Percentiles rank a stretch among this genome's conserved stretches.
These are phyloP conservation scores for Psittacara wagleri DNA, from an alignment of 2,113 vertebrate species.

Conservation along the genomic window DNA sequence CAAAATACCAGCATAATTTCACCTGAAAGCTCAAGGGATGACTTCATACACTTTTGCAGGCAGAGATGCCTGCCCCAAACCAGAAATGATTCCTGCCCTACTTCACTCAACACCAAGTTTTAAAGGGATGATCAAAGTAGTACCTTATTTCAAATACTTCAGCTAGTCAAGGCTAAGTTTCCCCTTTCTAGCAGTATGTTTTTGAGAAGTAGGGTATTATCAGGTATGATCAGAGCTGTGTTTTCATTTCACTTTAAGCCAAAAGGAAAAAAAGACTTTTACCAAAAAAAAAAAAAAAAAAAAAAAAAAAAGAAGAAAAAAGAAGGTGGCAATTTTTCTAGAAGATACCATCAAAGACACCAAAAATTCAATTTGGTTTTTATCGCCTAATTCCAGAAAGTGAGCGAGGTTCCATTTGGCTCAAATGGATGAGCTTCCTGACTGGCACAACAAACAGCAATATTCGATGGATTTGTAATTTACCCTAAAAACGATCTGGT, in stretches of 20 bases:
- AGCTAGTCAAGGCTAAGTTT: neutral
- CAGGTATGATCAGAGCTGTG: neutral
- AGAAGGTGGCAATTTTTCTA: neutral
- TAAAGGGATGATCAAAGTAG: neutral
- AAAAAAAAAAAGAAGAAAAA: neutral
- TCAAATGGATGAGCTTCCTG: slow-evolving; percentile 22
- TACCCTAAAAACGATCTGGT: slow-evolving; percentile 50
- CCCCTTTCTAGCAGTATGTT: neutral
- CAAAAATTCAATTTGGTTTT: slow-evolving; percentile 59
- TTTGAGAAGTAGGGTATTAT: neutral
- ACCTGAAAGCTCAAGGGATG: neutral
- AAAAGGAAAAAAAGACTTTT: neutral
- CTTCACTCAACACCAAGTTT: neutral
- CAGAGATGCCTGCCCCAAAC: neutral
- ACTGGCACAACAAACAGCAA: slow-evolving; percentile 46
- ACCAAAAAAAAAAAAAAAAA: neutral
- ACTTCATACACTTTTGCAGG: neutral
- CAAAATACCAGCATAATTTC: neutral
- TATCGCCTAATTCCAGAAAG: slow-evolving; percentile 68
- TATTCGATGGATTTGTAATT: slow-evolving; percentile 58
- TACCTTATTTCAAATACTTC: neutral
- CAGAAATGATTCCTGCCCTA: neutral
- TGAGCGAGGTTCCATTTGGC: neutral
- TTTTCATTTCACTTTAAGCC: slow-evolving; percentile 14
- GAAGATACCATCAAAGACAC: slow-evolving; percentile 21